Percentiles rank a stretch among this genome's conserved stretches.
Evolutionary conservation across 2,888 invertebrate species (phyloP).

Genomic region (Orthosia gracilis): DNA sequence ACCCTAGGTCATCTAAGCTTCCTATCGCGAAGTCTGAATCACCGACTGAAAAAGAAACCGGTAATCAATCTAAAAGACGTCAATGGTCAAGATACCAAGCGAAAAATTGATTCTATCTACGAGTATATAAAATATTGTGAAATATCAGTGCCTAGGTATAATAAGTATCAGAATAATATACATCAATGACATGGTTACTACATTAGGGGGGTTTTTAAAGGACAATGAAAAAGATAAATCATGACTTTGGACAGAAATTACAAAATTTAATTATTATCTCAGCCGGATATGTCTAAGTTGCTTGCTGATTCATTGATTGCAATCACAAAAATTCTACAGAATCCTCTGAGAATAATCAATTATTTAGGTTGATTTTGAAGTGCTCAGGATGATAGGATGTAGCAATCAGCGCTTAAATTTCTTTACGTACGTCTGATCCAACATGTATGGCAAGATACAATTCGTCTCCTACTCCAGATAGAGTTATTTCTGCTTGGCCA

Average conservation of each 20-base stretch:
- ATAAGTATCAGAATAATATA: conserved; percentile 10
- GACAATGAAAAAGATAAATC: neutral
- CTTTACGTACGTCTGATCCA: conserved; percentile 77
- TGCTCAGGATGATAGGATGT: neutral
- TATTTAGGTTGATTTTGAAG: neutral
- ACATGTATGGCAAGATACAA: conserved; percentile 92
- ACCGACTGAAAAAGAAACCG: conserved; percentile 35
- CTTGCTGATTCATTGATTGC: neutral
- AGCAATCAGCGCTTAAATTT: neutral
- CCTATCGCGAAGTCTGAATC: conserved; percentile 19
- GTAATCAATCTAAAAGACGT: neutral
- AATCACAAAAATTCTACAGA: neutral
- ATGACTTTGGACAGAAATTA: neutral
- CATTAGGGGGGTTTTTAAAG: conserved; percentile 3
- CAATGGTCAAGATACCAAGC: neutral
- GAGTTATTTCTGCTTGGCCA: conserved; percentile 88
- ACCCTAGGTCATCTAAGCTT: neutral
- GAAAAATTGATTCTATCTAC: neutral
- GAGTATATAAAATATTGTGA: neutral
- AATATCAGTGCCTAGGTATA: neutral
- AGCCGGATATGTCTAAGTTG: neutral
- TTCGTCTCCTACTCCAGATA: conserved; percentile 89
- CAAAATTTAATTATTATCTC: neutral
- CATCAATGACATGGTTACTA: conserved; percentile 18
- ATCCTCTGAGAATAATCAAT: neutral